Evolutionary conservation across 2,797 vertebrate genomes (phyloP).

Genomic region (Apodemus agrarius): DNA sequence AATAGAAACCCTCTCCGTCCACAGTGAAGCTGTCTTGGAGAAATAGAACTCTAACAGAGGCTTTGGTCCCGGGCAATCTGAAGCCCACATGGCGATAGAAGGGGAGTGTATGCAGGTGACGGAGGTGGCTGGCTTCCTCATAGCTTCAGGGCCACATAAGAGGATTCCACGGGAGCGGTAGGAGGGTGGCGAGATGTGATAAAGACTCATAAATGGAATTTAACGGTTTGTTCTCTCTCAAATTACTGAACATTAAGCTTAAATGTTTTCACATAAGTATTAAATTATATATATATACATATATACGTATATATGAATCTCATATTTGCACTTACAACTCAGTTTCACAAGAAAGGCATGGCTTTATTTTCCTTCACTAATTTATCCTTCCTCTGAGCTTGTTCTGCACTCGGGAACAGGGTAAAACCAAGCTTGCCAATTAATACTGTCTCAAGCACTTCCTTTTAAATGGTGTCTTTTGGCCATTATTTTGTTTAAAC

Average conservation of each 20-base stretch:
- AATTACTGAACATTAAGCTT: constrained; percentile 75
- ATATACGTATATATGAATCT: not conserved
- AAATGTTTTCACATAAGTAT: constrained; percentile 73
- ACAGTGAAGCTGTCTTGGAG: not conserved
- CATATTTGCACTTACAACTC: not conserved
- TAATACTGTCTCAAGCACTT: not conserved
- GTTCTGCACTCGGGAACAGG: not conserved
- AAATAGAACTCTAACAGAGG: not conserved
- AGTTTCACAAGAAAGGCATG: constrained; percentile 37
- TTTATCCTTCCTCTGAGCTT: constrained; percentile 15
- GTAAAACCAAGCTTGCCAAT: not conserved
- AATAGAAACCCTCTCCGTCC: not conserved
- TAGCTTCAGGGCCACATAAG: not conserved
- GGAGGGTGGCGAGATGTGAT: not conserved
- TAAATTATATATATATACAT: constrained; percentile 41
- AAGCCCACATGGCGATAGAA: not conserved
- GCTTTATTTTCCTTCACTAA: not conserved
- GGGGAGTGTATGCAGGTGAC: not conserved
- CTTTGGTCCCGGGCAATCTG: constrained; percentile 24
- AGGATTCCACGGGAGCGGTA: constrained; percentile 22
- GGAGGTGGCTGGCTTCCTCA: not conserved
- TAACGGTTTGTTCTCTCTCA: constrained; percentile 67
- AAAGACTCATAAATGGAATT: constrained; percentile 52
- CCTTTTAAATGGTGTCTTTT: not conserved
- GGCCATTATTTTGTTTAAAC: not conserved